phyloP scores from a whole-genome alignment of 1,140 invertebrate species.

The Ceratosolen fusciceps region DNA sequence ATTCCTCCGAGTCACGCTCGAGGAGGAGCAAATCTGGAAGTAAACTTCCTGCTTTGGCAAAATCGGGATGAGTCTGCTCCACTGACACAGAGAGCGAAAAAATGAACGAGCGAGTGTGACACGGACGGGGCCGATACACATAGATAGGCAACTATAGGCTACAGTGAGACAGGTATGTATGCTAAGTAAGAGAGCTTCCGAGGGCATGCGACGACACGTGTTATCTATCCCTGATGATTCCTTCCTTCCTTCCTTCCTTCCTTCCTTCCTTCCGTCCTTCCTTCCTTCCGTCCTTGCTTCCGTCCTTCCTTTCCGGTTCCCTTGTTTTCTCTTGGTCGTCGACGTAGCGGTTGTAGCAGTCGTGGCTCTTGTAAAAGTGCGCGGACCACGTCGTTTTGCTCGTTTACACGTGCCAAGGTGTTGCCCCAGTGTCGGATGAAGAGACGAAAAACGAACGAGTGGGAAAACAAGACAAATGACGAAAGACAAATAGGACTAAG shows the following conservation, averaged over 20 bases:
- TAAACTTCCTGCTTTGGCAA: constrained; percentile 24
- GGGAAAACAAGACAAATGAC: constrained; percentile 13
- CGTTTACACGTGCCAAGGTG: constrained; percentile 44
- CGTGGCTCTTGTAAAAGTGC: constrained; percentile 14
- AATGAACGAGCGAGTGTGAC: constrained; percentile 7
- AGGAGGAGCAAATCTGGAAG: constrained; percentile 35
- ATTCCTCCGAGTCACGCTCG: constrained; percentile 43
- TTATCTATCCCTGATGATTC: too few relatives aligned
- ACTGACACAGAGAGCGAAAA: constrained; percentile 10
- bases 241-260: constrained; percentile 1
- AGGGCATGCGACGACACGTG: constrained; percentile 32
- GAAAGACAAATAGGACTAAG: background rate
- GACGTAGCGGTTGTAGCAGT: background rate
- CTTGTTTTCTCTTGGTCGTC: background rate
- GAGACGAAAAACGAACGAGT: constrained; percentile 50
- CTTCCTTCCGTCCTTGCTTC: constrained; percentile 14
- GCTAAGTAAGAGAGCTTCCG: background rate
- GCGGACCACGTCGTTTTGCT: constrained; percentile 30
- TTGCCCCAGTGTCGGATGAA: constrained; percentile 50
- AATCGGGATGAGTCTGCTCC: constrained; percentile 26
- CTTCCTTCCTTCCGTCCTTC: background rate
- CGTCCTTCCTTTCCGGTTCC: constrained; percentile 2
- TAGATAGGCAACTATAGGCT: background rate
- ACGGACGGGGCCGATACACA: background rate
- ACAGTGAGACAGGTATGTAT: background rate